These are phyloP conservation scores for Morbakka virulenta DNA, from an alignment of 30 jellyfish, hydroid and myxozoan species.

Conservation along the genomic window DNA sequence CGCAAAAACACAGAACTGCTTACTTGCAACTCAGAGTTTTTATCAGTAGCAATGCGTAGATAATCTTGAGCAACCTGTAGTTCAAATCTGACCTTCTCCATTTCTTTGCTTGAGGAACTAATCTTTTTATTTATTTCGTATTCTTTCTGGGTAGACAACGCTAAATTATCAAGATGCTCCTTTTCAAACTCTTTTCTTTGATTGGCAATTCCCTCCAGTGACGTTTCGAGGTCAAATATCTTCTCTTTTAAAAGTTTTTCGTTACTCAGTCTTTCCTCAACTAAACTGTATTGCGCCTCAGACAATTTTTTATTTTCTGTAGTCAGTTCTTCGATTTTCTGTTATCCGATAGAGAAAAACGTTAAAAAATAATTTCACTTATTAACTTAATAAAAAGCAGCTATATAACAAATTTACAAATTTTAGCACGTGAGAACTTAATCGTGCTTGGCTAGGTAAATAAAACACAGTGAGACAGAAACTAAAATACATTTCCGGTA, in stretches of 20 bases:
- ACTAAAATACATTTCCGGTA: too few species aligned
- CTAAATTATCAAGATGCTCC: constrained; percentile 32
- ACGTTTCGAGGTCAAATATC: constrained; percentile 21
- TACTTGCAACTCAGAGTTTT: constrained; percentile 79
- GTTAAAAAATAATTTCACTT: too few species aligned
- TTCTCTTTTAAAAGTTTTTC: constrained; percentile 82
- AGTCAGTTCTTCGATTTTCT: too few species aligned
- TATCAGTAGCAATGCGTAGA: constrained; percentile 77
- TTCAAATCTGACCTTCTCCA: constrained; percentile 54
- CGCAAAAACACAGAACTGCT: neutral
- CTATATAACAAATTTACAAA: too few species aligned
- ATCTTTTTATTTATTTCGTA: too few species aligned
- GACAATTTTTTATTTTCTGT: constrained; percentile 34
- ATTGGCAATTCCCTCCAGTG: constrained; percentile 3
- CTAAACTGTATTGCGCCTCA: too few species aligned
- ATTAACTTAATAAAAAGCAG: too few species aligned
- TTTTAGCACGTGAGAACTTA: too few species aligned
- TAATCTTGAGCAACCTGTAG: constrained; percentile 65
- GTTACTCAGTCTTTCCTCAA: constrained; percentile 62
- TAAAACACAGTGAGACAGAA: too few species aligned
- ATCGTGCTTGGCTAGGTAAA: too few species aligned
- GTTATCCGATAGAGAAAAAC: too few species aligned
- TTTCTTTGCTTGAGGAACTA: constrained; percentile 51
- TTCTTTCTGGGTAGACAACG: too few species aligned
- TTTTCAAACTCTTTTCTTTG: constrained; percentile 31